Percentiles rank a stretch among this genome's conserved stretches.
Conservation (phyloP, 2,888 invertebrate genomes). For the Cosmia trapezina region DNA sequence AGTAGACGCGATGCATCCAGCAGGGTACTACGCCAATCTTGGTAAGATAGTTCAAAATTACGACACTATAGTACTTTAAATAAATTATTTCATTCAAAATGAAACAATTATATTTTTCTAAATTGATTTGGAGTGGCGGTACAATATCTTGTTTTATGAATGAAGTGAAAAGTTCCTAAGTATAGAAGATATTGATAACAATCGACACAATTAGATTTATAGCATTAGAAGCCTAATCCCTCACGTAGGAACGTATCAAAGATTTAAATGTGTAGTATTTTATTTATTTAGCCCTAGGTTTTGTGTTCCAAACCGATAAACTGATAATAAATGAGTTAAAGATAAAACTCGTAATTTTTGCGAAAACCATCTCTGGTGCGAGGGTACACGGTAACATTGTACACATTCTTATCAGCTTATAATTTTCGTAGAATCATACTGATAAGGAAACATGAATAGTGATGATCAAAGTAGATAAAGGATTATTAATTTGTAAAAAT, state of each 20-base stretch:
- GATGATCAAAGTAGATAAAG: constrained; percentile 24
- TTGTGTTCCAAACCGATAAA: constrained; percentile 33
- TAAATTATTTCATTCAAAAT: background rate
- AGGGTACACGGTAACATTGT: constrained; percentile 8
- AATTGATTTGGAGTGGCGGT: background rate
- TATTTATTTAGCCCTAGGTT: background rate
- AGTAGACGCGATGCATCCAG: constrained; percentile 87
- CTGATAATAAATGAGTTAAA: constrained; percentile 41
- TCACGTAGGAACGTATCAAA: background rate
- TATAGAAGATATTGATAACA: background rate
- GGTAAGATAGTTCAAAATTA: constrained; percentile 80
- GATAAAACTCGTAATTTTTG: constrained; percentile 43
- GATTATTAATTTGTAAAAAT: constrained; percentile 12
- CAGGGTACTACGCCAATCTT: constrained; percentile 89
- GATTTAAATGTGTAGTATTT: background rate
- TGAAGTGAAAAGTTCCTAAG: background rate
- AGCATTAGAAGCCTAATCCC: constrained; percentile 1
- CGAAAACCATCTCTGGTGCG: constrained; percentile 9
- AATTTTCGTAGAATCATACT: constrained; percentile 39
- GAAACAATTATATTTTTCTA: constrained; percentile 7
- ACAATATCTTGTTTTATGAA: background rate
- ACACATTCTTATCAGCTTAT: constrained; percentile 50
- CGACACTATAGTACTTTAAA: constrained; percentile 24
- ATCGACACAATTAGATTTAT: constrained; percentile 18
- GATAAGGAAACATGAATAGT: constrained; percentile 22